phyloP scores from a whole-genome alignment of 2,888 invertebrate genomes.

The Drosophila prolongata region DNA sequence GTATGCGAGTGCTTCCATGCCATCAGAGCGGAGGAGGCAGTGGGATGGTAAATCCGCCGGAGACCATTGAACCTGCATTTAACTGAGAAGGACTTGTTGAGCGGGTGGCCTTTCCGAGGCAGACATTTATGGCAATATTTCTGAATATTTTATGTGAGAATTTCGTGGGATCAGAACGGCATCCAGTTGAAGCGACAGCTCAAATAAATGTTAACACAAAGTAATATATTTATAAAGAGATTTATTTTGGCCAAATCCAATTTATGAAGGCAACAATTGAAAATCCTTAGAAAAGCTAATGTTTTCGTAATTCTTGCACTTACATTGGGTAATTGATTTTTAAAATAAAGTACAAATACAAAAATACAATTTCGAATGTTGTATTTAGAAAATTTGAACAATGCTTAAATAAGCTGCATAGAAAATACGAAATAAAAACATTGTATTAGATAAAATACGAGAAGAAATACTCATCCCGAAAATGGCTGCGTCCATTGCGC shows the following conservation, averaged over 20 bases:
- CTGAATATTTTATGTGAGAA: constrained; percentile 33
- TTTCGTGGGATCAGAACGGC: constrained; percentile 11
- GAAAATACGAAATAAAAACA: too few species aligned
- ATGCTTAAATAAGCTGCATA: too few species aligned
- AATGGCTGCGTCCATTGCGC: too few species aligned
- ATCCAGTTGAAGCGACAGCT: constrained; percentile 16
- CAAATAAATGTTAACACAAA: constrained; percentile 16
- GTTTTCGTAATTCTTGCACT: background rate
- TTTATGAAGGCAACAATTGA: background rate
- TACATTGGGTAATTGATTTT: too few species aligned
- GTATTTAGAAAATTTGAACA: too few species aligned
- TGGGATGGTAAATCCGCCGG: background rate
- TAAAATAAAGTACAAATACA: too few species aligned
- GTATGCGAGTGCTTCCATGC: constrained; percentile 27
- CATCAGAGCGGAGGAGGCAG: background rate
- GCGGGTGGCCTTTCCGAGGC: constrained; percentile 10
- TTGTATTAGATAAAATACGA: too few species aligned
- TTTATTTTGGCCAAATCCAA: constrained; percentile 13
- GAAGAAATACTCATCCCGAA: too few species aligned
- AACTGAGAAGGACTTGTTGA: constrained; percentile 31
- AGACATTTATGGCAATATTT: constrained; percentile 20
- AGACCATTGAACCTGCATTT: constrained; percentile 35
- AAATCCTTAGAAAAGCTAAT: background rate
- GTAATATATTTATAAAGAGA: constrained; percentile 10
- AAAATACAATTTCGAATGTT: too few species aligned